phyloP scores from a whole-genome alignment of 1,140 invertebrate genomes.

The Drosophila bocqueti region DNA sequence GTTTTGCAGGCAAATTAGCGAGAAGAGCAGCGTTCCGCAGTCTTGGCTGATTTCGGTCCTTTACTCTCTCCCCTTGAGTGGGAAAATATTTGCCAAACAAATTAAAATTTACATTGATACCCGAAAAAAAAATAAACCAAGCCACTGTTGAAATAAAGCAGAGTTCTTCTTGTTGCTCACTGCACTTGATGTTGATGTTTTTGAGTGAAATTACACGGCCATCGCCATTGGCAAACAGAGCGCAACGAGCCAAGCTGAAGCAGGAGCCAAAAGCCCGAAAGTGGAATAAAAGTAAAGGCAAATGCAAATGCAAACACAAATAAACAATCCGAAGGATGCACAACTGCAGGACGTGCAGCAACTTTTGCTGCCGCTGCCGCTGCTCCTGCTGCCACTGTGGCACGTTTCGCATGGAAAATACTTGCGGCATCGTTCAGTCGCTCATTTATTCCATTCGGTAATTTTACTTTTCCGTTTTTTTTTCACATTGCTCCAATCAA shows the following conservation, averaged over 20 bases:
- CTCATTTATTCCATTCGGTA: slow-evolving; percentile 34
- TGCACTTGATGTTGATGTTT: slow-evolving; percentile 61
- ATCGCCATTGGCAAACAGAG: slow-evolving; percentile 68
- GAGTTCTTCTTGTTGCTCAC: slow-evolving; percentile 34
- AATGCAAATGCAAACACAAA: slow-evolving; percentile 64
- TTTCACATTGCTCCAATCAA: slow-evolving; percentile 21
- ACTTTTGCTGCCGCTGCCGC: slow-evolving; percentile 8
- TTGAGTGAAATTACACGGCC: slow-evolving; percentile 73
- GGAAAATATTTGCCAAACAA: slow-evolving; percentile 78
- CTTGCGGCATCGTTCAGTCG: slow-evolving; percentile 37
- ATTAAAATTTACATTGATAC: slow-evolving; percentile 84
- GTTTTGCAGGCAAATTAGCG: slow-evolving; percentile 43
- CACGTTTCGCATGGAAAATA: slow-evolving; percentile 46
- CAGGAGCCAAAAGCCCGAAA: slow-evolving; percentile 44
- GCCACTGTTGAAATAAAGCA: slow-evolving; percentile 33
- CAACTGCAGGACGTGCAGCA: slow-evolving; percentile 46
- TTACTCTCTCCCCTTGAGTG: slow-evolving; percentile 9
- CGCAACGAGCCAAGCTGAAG: slow-evolving; percentile 36
- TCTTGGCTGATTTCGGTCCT: slow-evolving; percentile 1
- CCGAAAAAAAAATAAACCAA: slow-evolving; percentile 22
- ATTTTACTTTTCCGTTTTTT: slow-evolving; percentile 2
- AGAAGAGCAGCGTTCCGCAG: slow-evolving; percentile 22
- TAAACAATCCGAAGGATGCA: slow-evolving; percentile 59
- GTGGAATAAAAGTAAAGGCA: slow-evolving; percentile 63
- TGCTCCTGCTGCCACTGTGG: slow-evolving; percentile 19